Base-by-base conservation (phyloP, 2,888 invertebrate species). In the Macaria liturata region DNA sequence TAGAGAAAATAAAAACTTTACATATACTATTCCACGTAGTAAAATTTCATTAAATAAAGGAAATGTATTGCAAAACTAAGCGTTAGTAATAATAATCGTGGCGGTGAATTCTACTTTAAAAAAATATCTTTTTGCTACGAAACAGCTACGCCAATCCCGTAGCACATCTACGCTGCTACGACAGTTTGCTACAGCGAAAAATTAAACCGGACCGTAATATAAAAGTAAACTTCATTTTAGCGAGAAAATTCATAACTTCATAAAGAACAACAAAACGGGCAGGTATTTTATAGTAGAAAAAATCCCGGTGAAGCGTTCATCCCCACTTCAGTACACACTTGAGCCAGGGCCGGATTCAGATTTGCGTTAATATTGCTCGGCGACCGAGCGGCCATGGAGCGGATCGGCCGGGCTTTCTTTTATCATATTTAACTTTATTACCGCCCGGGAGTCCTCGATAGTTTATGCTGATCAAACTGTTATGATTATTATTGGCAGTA, bases 331-430 rank as follows among this genome's bases (percentile, higher is more conserved):
- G 43, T 58, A 40, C 44, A 32, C 60, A 56, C 56, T 58, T 49
- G 37, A 37, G 30, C 51, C 45, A 49, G 55, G 59, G 48, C 39
- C 52, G 52, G 52, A 47, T 20, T 61, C 58, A 50, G 63, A 53
- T 46, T 51, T 53, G 56, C 58, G 58, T 58, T 59, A 56, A 56
- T 59, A 53, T 57, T 53, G 60, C 53, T 51, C 49, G 47, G 46
- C 49, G 54, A 49, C 50, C 58, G 48, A 42, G 53, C 51, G 34
- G 20, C 20, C 20, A 20, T 2, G 20, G 20, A 30, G 44, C 32
- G 31, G 31, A 20, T 44, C 45, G 32, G 1, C n/a, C 42, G 30
- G 46, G 46, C 44, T 46, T 59, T 54, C 40, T 51, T 59, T 55
- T 51, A 46, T 55, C 52, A 60, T 49, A 60, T 55, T 59, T 54